Evolutionary conservation across 2,113 vertebrate genomes (phyloP), one percentile per base, ranked within the genome.

Genomic region (Boulengeromyrus knoepffleri): DNA sequence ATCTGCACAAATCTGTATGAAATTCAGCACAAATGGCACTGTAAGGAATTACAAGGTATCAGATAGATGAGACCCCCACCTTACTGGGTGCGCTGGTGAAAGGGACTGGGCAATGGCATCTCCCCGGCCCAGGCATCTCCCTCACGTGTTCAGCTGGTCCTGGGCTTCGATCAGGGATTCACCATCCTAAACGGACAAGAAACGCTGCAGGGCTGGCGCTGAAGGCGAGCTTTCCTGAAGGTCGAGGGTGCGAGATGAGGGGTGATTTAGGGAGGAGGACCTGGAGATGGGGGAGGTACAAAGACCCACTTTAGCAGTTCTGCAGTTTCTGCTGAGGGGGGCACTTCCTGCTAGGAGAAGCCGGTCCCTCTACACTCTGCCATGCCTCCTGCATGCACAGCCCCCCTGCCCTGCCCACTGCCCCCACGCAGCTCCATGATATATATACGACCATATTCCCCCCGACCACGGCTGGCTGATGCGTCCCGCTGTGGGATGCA

Each of bases 281-380:
- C 90, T 66, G 52, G 88, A 91, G 91, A 80, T 21, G 7, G 17
- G 45, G 84, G 24, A 27, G 9, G 46, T 17, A 47, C 70, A 70
- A 66, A 49, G 46, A 3, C 31, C 17, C 52, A 13, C 5, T 49
- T 89, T 92, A 89, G 91, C 92, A 90, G 89, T 95, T 94, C 91
- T 94, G 95, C 94, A 92, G 94, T 90, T 94, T 95, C 88, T 95
- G 94, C 94, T 95, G 94, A 95, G 87, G 89, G 85, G 85, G 87
- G 93, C 94, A 92, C 90, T 95, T 95, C 92, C 84, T 91, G 90
- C 90, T 90, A 66, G 85, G 91, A 90, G 93, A 91, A 93, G 91
- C 91, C 92, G 89, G 92, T 17, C 13, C 74, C 36, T 70, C 62
- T 31, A 27, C 62, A 19, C 74, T 39, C 36, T 39, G 39, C 36